phyloP scores from a whole-genome alignment of 2,888 invertebrate genomes.

The Cheilosia pagana region DNA sequence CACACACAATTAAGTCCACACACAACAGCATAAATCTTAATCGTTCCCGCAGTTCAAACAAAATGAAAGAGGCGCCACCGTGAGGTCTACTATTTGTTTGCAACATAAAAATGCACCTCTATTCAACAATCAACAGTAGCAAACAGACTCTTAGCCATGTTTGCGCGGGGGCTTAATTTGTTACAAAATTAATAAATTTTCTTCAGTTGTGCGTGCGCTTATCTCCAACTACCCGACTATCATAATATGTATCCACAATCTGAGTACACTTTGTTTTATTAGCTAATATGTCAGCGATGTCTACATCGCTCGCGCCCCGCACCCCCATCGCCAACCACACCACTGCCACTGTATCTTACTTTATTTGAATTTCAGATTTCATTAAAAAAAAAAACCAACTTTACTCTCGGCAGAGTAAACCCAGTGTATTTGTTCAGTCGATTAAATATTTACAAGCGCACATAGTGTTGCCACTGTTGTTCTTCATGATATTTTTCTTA shows the following conservation, averaged over 20 bases:
- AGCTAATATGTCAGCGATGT: slow-evolving; percentile 51
- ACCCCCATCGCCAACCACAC: neutral
- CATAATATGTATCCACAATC: slow-evolving; percentile 36
- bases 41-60: slow-evolving; percentile 24
- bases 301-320: neutral
- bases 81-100: slow-evolving; percentile 46
- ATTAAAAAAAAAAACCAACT: slow-evolving; percentile 44
- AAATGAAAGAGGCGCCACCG: slow-evolving; percentile 54
- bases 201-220: neutral
- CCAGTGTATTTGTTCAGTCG: slow-evolving; percentile 65
- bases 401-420: slow-evolving; percentile 35
- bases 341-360: slow-evolving; percentile 2
- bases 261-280: slow-evolving; percentile 34
- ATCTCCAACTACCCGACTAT: slow-evolving; percentile 36
- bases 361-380: slow-evolving; percentile 55
- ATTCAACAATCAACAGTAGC: slow-evolving; percentile 48
- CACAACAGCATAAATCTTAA: slow-evolving; percentile 8
- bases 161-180: slow-evolving; percentile 39
- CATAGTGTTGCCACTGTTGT: slow-evolving; percentile 73
- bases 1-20: slow-evolving; percentile 21
- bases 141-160: slow-evolving; percentile 53
- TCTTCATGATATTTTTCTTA: slow-evolving; percentile 45
- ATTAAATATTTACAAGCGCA: slow-evolving; percentile 70
- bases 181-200: slow-evolving; percentile 59
- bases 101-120: slow-evolving; percentile 25